These are phyloP conservation scores for Phrynocephalus guinanensis DNA, from an alignment of 2,797 vertebrate genomes.

Conservation along the genomic window DNA sequence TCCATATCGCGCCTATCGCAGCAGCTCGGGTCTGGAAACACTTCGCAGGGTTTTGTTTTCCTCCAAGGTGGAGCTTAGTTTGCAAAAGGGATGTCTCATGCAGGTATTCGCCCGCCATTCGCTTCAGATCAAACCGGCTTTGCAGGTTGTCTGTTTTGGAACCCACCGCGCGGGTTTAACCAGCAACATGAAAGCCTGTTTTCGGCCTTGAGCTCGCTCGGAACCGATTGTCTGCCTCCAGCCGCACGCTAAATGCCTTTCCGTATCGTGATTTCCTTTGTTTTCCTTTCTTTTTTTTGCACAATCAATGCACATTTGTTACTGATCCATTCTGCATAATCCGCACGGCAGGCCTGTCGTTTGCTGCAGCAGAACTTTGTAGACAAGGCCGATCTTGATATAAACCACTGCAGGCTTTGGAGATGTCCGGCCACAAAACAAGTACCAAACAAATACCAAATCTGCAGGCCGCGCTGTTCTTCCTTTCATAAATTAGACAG, in stretches of 20 bases:
- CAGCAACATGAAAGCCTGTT: background rate
- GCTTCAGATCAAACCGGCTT: background rate
- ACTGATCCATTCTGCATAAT: background rate
- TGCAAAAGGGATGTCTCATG: background rate
- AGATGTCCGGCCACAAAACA: background rate
- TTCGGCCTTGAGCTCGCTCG: background rate
- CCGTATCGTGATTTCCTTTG: background rate
- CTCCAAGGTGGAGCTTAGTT: background rate
- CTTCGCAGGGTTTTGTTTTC: too few species aligned
- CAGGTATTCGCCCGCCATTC: background rate
- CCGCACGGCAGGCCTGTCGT: background rate
- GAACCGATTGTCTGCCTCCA: background rate
- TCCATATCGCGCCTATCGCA: too few species aligned
- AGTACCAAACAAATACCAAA: background rate
- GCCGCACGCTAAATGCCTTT: background rate
- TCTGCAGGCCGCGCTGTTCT: too few species aligned
- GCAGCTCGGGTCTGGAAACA: background rate
- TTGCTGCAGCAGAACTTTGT: background rate
- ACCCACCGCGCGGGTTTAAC: background rate
- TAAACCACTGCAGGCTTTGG: background rate
- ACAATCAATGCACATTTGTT: constrained; percentile 19
- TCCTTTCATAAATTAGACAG: background rate
- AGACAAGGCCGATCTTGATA: background rate
- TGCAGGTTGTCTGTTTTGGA: background rate
- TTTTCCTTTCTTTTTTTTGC: background rate